Evolutionary conservation across 2,888 invertebrate species (phyloP), one percentile per base, ranked within the genome.

Genomic region (Eremobia ochroleuca): DNA sequence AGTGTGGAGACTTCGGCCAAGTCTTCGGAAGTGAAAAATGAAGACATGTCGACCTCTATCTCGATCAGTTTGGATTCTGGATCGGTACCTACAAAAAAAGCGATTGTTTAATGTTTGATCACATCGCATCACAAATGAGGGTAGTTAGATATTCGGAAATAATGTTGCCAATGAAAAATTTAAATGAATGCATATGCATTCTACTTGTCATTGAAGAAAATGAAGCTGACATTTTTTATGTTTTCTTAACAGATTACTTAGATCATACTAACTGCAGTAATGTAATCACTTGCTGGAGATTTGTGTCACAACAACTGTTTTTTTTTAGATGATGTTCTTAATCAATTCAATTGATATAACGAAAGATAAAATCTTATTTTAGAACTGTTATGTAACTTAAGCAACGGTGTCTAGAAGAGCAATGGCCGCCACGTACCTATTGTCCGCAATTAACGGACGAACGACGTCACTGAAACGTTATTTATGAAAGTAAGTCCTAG

Each of bases 41-140:
- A 64, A 13, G 61, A 83, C 58, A 81, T 78, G 61, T 83, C 83
- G 34, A 85, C 83, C 58, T 83, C 88, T 1, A 88, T 68, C 77
- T 83, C 77, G 79, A 88, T 77, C 72, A 86, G 28, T 73, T 82
- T 73, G 28, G 81, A 75, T 46, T 81, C 88, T 66, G 78, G 76
- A 31, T 82, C 75, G n/a, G 70, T 73, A 83, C 83, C 87, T 87
- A 88, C 72, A 66, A 86, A 88, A 72, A 87, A 86, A 86, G 73
- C 28, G 66, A 28, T 71, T 58, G 52, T 71, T 87, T 78, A 82
- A 43, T 76, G 59, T 66, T 62, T 67, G 59, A 34, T 43, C 18
- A 43, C 18, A 73, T 31, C 52, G 52, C 43, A 71, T 37, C n/a
- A 66, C 4, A 46, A 52, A 52, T 65, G 34, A 59, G 58, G 68